Conservation (phyloP, 92 coral and sea anemone genomes). For the Epizoanthus ramosus region DNA sequence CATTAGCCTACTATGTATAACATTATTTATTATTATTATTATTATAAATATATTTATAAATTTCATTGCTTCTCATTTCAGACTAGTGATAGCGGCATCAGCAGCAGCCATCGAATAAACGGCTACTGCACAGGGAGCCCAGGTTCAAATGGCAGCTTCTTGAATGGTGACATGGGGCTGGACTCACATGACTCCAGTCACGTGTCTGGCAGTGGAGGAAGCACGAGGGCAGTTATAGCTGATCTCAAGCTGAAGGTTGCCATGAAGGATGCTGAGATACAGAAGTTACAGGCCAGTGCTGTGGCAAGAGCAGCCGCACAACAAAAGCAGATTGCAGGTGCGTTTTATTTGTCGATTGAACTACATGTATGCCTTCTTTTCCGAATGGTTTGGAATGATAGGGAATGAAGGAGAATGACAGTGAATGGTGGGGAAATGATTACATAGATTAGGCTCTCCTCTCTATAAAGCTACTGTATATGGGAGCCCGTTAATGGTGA, state of each 20-base stretch:
- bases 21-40: too few relatives aligned
- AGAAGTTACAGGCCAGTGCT: conserved; percentile 89
- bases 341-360: background rate
- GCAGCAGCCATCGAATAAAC: conserved; percentile 77
- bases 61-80: conserved; percentile 5
- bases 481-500: too few relatives aligned
- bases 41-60: background rate
- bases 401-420: too few relatives aligned
- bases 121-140: conserved; percentile 76
- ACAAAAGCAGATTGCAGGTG: conserved; percentile 91
- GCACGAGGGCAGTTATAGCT: conserved; percentile 81
- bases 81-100: conserved; percentile 91
- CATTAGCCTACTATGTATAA: too few relatives aligned
- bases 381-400: background rate
- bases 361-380: background rate
- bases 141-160: conserved; percentile 74
- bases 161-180: conserved; percentile 65
- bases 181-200: conserved; percentile 59
- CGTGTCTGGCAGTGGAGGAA: conserved; percentile 80
- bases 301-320: conserved; percentile 92
- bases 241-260: conserved; percentile 90
- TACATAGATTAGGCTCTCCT: too few relatives aligned
- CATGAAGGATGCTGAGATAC: conserved; percentile 90
- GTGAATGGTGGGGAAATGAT: too few relatives aligned
- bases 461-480: too few relatives aligned